Evolutionary conservation across 2,113 vertebrate species (phyloP).

Genomic region (Glaucidium brasilianum): DNA sequence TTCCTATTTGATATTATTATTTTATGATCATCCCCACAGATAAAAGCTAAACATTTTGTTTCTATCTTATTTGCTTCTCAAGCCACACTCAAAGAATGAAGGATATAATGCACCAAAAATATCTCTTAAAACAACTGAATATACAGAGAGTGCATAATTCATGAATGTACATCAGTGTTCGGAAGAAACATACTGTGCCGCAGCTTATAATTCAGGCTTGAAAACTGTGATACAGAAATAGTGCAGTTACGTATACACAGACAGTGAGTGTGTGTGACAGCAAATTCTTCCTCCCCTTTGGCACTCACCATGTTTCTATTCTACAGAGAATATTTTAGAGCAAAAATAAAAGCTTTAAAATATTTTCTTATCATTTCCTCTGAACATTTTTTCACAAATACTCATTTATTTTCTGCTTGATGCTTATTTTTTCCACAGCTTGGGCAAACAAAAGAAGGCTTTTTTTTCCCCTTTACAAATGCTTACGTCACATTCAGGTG

Average conservation of each 20-base stretch:
- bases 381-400: not conserved
- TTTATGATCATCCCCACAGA: not conserved
- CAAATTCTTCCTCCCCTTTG: not conserved
- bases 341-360: not conserved
- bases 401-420: not conserved
- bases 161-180: not conserved
- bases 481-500: not conserved
- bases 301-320: not conserved
- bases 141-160: not conserved
- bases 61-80: not conserved
- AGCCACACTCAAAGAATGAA: not conserved
- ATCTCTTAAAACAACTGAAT: not conserved
- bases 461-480: not conserved
- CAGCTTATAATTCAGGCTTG: not conserved
- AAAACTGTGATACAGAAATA: not conserved
- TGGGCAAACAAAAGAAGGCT: not conserved
- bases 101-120: not conserved
- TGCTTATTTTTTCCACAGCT: not conserved
- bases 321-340: not conserved
- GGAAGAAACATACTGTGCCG: not conserved
- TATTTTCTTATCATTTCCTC: not conserved
- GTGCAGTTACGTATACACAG: not conserved
- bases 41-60: not conserved
- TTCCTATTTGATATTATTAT: not conserved
- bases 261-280: not conserved